Percentiles rank a stretch among this genome's conserved stretches.
Evolutionary conservation across 2,113 vertebrate genomes (phyloP).

Genomic region (Nicator chloris): DNA sequence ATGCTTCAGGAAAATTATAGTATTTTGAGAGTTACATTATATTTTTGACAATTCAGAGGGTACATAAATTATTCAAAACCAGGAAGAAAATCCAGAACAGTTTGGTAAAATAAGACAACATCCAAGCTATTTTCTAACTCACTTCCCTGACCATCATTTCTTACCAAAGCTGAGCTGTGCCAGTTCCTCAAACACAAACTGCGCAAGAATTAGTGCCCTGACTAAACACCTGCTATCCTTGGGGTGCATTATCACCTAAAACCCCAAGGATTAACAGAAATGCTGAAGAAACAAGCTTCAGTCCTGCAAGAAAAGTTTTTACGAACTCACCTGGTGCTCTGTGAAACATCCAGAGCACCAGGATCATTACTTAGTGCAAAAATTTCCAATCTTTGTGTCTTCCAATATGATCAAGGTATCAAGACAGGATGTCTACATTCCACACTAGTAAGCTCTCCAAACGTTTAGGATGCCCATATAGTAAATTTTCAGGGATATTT

Average conservation of each 20-base stretch:
- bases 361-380: not conserved
- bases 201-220: accelerated
- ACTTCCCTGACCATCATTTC: not conserved
- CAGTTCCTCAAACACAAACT: not conserved
- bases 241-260: not conserved
- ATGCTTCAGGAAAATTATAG: accelerated
- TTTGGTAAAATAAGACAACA: not conserved
- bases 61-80: not conserved
- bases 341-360: not conserved
- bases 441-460: not conserved
- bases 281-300: not conserved
- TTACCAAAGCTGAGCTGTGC: not conserved
- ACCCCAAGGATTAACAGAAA: not conserved
- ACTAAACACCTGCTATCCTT: not conserved
- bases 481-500: not conserved
- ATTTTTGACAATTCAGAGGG: not conserved
- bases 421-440: not conserved
- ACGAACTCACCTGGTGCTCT: not conserved
- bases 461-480: not conserved
- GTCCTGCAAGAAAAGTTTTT: not conserved
- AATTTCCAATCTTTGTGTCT: not conserved
- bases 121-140: not conserved
- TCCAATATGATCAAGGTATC: not conserved
- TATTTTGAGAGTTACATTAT: not conserved
- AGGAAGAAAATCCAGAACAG: not conserved